Evolutionary conservation across 2,888 invertebrate genomes (phyloP), one percentile per base, ranked within the genome.

Genomic region (Piscicola geometra): DNA sequence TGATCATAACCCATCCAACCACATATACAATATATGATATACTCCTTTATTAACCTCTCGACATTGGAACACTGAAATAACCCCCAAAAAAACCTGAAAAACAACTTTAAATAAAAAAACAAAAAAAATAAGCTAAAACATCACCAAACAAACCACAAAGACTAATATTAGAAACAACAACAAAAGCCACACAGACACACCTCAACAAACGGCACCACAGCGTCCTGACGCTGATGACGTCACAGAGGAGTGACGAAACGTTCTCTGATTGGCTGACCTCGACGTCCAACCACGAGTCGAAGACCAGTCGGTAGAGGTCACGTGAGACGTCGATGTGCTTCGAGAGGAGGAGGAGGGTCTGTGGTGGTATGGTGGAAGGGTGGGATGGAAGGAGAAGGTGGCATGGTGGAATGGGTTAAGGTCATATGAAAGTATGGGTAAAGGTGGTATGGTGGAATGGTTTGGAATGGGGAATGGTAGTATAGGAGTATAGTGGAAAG

Each of bases 321-420:
- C 56, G 32, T 18, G 73, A 50, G 3, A 52, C 35, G 64, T 73
- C 73, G 56, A 73, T 73, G 60, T 64, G 18, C 35, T 73, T 73
- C 36, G 64, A 35, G n/a, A 73, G 52, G n/a, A 73, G 30, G 33
- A 73, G 33, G 2, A 73, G 64, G 25, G 73, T 73, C 73, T 73
- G 73, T 28, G 50, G 33, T 56, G 60, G 21, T 9, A 47, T 47
- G 50, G 21, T 47, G 50, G 21, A 15, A 21, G 21, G 9, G 50
- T n/a, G n/a, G n/a, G n/a, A 15, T 5, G 5, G 41, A 15, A 5
- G 9, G 15, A 9, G 41, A 41, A 9, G 41, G 41, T 41, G 41
- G 41, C 15, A n/a, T n/a, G n/a, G n/a, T n/a, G n/a, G n/a, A n/a
- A n/a, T n/a, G n/a, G n/a, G n/a, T n/a, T 41, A n/a, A n/a, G n/a